Base-by-base conservation (phyloP, 2,113 vertebrate genomes). In the Rana temporaria region DNA sequence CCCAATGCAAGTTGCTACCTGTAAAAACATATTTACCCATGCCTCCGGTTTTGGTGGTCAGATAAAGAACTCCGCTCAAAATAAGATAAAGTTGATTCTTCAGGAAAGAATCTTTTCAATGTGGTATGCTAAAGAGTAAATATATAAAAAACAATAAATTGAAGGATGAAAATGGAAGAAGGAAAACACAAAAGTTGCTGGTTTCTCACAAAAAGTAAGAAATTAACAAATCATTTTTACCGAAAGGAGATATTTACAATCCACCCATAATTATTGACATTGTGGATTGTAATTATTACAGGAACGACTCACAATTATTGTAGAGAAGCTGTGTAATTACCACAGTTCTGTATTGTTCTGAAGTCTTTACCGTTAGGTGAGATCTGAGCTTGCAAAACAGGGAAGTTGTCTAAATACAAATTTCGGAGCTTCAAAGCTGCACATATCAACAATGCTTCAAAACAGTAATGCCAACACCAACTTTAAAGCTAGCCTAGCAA, bases 241-340 rank as follows among this genome's bases (percentile, higher is more conserved):
- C 38, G 64, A 55, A n/a, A 53, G 64, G 38, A 56, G 77, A 79
- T 68, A 78, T 67, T 66, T 66, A 48, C 48, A 56, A 63, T 15
- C 20, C 74, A 77, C 60, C 38, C 42, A 67, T 67, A 78, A 79
- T 79, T 68, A 79, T 67, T 79, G 77, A 19, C 68, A 52, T 79
- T 68, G 19, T 79, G 64, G 64, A 11, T 67, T 68, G 63, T 57
- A 79, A 67, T 79, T 68, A 79, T 79, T 79, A 66, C 24, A 79
- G 48, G 77, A 38, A 57, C 24, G 30, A 22, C 62, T 67, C 76
- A 66, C 64, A 79, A 56, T 78, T 78, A 78, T 78, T 67, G 48
- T 20, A 78, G 24, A 78, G 52, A 34, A 67, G 24, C 26, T 38
- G 52, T 67, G 63, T 38, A 79, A 79, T 79, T 68, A 79, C 22